A percentile compares a stretch with the other conserved stretches of the same genome.
phyloP scores from a whole-genome alignment of 2,797 vertebrate species.

The Tragopan temminckii region DNA sequence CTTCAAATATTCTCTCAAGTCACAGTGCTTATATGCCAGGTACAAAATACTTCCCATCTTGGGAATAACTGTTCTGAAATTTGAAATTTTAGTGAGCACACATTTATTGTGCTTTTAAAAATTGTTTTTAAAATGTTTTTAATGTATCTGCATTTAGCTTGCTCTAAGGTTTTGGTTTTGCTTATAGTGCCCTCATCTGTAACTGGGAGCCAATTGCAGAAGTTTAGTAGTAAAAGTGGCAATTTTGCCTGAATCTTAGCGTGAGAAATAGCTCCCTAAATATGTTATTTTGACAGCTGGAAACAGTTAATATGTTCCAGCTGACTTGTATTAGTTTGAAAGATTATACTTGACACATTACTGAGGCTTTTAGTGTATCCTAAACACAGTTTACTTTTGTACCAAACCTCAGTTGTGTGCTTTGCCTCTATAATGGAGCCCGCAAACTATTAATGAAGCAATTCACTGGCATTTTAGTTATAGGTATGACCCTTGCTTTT shows the following conservation, averaged over 20 bases:
- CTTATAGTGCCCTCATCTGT: conserved; percentile 73
- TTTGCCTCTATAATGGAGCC: neutral
- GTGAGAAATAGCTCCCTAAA: neutral
- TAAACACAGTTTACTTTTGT: neutral
- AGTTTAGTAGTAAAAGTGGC: neutral
- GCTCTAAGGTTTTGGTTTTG: conserved; percentile 45
- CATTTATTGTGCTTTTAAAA: neutral
- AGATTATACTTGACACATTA: neutral
- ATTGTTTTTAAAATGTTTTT: neutral
- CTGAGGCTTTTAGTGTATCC: neutral
- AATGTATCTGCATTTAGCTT: neutral
- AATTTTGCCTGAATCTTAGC: neutral
- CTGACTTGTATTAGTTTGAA: conserved; percentile 10
- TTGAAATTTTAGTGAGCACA: neutral
- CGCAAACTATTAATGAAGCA: conserved; percentile 9
- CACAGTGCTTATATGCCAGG: neutral
- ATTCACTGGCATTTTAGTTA: neutral
- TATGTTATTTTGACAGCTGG: conserved; percentile 20
- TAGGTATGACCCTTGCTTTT: neutral
- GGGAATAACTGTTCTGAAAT: neutral
- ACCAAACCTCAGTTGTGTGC: neutral
- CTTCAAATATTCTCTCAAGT: neutral
- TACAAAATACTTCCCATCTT: neutral
- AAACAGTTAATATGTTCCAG: neutral
- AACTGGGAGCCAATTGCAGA: conserved; percentile 52